Evolutionary conservation across 1,140 invertebrate genomes (phyloP).

Genomic region (Tetramorium simillimum): DNA sequence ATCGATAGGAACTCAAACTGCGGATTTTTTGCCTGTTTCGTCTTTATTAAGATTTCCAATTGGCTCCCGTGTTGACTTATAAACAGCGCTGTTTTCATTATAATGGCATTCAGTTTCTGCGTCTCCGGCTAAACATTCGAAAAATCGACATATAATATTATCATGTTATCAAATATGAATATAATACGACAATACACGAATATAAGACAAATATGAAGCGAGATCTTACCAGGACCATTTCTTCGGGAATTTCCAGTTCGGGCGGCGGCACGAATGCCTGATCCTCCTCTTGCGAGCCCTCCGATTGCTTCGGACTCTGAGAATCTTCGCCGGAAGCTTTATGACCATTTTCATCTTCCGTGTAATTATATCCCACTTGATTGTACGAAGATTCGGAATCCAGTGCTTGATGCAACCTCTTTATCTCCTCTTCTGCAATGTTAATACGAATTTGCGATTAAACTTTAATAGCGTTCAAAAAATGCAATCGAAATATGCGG

Average conservation of each 20-base stretch:
- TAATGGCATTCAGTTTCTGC: slow-evolving; percentile 96
- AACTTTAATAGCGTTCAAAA: neutral
- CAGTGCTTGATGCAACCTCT: slow-evolving; percentile 92
- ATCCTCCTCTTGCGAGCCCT: slow-evolving; percentile 87
- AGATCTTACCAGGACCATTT: slow-evolving; percentile 90
- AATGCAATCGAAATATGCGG: neutral
- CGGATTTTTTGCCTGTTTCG: slow-evolving; percentile 97
- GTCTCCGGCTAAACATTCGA: slow-evolving; percentile 92
- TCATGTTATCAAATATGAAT: neutral
- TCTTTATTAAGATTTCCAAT: slow-evolving; percentile 99
- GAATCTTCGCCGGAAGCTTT: slow-evolving; percentile 78
- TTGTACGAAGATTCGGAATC: slow-evolving; percentile 90
- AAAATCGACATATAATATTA: slow-evolving; percentile 17
- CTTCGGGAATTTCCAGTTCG: slow-evolving; percentile 90
- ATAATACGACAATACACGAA: neutral
- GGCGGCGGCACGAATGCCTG: slow-evolving; percentile 90
- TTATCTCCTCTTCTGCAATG: slow-evolving; percentile 95
- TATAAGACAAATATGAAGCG: neutral
- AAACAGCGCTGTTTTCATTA: slow-evolving; percentile 98
- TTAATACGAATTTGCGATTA: neutral
- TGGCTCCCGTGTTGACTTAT: slow-evolving; percentile 97
- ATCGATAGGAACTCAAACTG: slow-evolving; percentile 98
- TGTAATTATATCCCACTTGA: slow-evolving; percentile 94
- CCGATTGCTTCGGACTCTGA: slow-evolving; percentile 80
- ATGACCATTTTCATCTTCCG: slow-evolving; percentile 84